Percentiles rank a stretch among this genome's conserved stretches.
Evolutionary conservation across 1,140 invertebrate genomes (phyloP).

Genomic region (Procambarus clarkii): DNA sequence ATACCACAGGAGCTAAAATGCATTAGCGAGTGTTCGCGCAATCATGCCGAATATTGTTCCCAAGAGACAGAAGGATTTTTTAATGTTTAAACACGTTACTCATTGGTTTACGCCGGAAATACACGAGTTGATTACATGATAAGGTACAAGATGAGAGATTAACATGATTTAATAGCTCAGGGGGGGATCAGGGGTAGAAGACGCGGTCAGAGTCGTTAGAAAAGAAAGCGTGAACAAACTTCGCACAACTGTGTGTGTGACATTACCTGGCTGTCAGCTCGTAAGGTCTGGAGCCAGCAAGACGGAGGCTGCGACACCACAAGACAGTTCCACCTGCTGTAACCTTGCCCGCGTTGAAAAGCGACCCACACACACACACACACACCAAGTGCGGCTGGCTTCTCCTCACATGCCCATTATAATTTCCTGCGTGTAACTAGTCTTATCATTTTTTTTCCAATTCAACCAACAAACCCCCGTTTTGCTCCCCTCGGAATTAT

Average conservation of each 20-base stretch:
- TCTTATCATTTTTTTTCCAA: not conserved
- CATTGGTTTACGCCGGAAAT: too few species aligned
- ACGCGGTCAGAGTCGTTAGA: too few species aligned
- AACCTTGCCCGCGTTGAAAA: too few species aligned
- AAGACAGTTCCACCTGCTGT: not conserved
- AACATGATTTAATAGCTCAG: too few species aligned
- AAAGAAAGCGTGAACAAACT: not conserved
- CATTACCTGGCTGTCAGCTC: conserved; percentile 12
- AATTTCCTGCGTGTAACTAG: not conserved
- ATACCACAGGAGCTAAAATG: too few species aligned
- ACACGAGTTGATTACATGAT: too few species aligned
- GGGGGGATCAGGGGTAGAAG: too few species aligned
- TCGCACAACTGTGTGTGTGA: not conserved
- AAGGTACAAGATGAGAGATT: too few species aligned
- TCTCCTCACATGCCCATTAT: not conserved
- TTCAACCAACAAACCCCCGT: not conserved
- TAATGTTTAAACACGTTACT: too few species aligned
- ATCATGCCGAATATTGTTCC: too few species aligned
- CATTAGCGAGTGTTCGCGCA: too few species aligned
- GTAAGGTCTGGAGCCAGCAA: not conserved
- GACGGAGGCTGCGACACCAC: not conserved
- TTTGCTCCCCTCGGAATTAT: not conserved
- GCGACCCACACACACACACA: not conserved
- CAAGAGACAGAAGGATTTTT: too few species aligned
- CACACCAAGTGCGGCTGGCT: not conserved